Conservation (phyloP, 2,888 invertebrate species). For the Therioaphis trifolii region DNA sequence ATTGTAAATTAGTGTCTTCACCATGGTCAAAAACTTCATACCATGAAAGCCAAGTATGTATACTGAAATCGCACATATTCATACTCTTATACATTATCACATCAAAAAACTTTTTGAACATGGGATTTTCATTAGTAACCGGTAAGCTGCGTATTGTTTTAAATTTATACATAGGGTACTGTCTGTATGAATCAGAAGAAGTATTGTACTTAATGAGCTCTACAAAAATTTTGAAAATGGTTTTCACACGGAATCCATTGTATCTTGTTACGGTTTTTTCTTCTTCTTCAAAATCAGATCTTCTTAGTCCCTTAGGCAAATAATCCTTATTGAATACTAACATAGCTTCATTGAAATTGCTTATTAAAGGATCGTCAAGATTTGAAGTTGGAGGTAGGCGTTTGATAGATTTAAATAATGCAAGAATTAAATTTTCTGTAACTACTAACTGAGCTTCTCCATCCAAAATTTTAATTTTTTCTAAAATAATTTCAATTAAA, state of each 20-base stretch:
- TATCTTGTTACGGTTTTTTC: slow-evolving; percentile 6
- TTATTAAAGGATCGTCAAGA: neutral
- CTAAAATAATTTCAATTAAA: slow-evolving; percentile 10
- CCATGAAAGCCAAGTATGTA: slow-evolving; percentile 41
- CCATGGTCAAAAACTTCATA: slow-evolving; percentile 30
- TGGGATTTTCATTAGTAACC: neutral
- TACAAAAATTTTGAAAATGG: slow-evolving; percentile 33
- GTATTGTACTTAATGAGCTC: neutral
- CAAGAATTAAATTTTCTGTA: slow-evolving; percentile 9
- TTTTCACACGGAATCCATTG: slow-evolving; percentile 31
- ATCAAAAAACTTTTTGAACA: slow-evolving; percentile 30
- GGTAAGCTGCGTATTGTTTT: neutral
- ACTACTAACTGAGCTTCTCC: neutral
- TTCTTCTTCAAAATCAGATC: neutral
- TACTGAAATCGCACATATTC: slow-evolving; percentile 43
- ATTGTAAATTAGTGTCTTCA: slow-evolving; percentile 36
- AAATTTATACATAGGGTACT: slow-evolving; percentile 19
- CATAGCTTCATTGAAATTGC: slow-evolving; percentile 24
- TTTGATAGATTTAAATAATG: slow-evolving; percentile 17
- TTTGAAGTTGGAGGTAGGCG: neutral
- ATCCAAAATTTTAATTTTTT: neutral
- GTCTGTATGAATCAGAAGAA: neutral
- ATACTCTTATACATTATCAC: slow-evolving; percentile 24
- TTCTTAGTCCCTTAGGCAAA: slow-evolving; percentile 5
- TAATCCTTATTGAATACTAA: neutral